phyloP scores from a whole-genome alignment of 2,113 vertebrate genomes.

The Podocnemis expansa region DNA sequence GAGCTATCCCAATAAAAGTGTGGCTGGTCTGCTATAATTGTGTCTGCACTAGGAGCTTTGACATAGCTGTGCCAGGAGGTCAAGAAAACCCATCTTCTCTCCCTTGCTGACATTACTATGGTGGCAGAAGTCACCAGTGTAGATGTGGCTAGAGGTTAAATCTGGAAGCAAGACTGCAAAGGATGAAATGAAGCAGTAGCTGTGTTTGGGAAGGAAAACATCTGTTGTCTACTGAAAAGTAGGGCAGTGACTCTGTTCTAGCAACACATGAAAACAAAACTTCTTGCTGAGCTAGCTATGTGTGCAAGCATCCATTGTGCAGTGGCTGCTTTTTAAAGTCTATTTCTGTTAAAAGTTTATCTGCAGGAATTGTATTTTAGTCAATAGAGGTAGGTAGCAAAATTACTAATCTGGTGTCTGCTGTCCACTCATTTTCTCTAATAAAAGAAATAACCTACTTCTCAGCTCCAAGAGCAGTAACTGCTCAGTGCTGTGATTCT shows the following conservation, averaged over 20 bases:
- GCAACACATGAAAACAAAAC: background rate
- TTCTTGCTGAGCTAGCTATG: background rate
- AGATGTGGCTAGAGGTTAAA: background rate
- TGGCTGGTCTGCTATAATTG: background rate
- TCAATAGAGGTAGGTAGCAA: constrained; percentile 34
- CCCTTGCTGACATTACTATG: background rate
- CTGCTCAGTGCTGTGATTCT: background rate
- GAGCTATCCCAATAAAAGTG: background rate
- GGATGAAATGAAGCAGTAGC: background rate
- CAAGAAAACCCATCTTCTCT: background rate
- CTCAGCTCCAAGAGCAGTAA: background rate
- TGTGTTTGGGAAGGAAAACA: constrained; percentile 22
- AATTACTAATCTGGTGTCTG: background rate
- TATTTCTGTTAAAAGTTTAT: background rate
- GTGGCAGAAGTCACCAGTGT: background rate
- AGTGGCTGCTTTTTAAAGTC: constrained; percentile 24
- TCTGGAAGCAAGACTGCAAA: background rate
- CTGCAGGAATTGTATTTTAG: constrained; percentile 6
- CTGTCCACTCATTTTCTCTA: constrained; percentile 10
- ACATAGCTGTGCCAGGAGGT: background rate
- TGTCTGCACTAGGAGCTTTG: background rate
- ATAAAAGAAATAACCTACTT: constrained; percentile 8
- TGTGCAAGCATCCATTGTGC: background rate
- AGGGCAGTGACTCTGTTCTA: background rate
- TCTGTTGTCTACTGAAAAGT: background rate